A percentile compares a stretch with the other conserved stretches of the same genome.
These are phyloP conservation scores for Doryteuthis pealeii DNA, from an alignment of 1,140 invertebrate species.

Conservation along the genomic window DNA sequence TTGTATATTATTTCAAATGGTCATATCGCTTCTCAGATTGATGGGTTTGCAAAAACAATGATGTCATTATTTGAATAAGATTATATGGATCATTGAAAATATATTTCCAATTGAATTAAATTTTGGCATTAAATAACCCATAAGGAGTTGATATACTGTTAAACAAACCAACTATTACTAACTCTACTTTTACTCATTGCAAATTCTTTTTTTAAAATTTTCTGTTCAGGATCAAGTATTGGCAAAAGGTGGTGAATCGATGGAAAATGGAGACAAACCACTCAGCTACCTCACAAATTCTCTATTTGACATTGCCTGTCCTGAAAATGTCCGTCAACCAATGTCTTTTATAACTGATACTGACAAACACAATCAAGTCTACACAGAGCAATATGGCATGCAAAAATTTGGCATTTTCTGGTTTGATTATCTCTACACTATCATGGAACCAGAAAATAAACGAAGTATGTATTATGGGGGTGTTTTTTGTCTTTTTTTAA, in stretches of 20 bases:
- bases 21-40: no score
- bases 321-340: constrained; percentile 62
- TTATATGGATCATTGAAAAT: no score
- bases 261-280: constrained; percentile 27
- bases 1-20: no score
- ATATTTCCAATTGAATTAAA: no score
- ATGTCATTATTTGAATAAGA: no score
- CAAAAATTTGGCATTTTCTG: constrained; percentile 71
- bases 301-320: constrained; percentile 64
- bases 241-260: constrained; percentile 36
- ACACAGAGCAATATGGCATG: constrained; percentile 66
- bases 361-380: constrained; percentile 54
- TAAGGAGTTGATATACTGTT: no score
- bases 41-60: no score
- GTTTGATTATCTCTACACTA: constrained; percentile 71
- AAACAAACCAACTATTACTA: no score
- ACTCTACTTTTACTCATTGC: no score
- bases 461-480: constrained; percentile 30
- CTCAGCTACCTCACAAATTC: constrained; percentile 64
- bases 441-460: constrained; percentile 25
- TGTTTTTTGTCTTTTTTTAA: no score
- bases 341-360: constrained; percentile 59
- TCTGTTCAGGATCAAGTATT: constrained; percentile 31
- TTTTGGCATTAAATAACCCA: no score
- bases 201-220: neutral